These are phyloP conservation scores for Drosophila ezoana DNA, from an alignment of 2,888 invertebrate genomes.

Conservation along the genomic window DNA sequence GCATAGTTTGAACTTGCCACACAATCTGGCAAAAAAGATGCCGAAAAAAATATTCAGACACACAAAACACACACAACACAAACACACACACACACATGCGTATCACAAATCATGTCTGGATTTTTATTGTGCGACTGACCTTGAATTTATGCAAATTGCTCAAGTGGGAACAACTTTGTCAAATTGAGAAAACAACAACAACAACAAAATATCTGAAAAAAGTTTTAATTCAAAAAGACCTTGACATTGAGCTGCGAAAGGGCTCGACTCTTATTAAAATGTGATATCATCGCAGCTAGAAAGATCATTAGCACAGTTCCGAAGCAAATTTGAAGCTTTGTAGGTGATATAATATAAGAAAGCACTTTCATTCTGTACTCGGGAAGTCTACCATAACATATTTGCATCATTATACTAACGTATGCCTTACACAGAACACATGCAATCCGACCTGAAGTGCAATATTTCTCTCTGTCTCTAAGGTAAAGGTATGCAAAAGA, in stretches of 20 bases:
- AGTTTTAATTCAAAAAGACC: slow-evolving; percentile 39
- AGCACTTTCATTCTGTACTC: not conserved
- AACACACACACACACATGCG: not conserved
- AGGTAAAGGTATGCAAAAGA: not conserved
- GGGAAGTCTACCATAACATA: not conserved
- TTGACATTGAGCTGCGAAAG: slow-evolving; percentile 65
- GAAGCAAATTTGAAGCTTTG: not conserved
- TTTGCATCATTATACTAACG: too few relatives aligned
- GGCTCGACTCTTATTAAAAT: slow-evolving; percentile 40
- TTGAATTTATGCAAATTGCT: slow-evolving; percentile 78
- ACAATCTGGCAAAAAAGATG: slow-evolving; percentile 37
- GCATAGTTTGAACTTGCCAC: slow-evolving; percentile 24
- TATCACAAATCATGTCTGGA: slow-evolving; percentile 66
- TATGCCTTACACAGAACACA: not conserved
- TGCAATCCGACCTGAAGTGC: slow-evolving; percentile 1
- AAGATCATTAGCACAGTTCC: slow-evolving; percentile 23
- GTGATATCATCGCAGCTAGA: slow-evolving; percentile 41
- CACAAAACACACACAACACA: slow-evolving; percentile 22
- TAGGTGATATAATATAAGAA: not conserved
- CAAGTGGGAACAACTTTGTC: slow-evolving; percentile 77
- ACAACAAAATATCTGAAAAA: slow-evolving; percentile 8
- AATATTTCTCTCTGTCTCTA: not conserved
- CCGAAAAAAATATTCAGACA: slow-evolving; percentile 52
- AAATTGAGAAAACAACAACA: slow-evolving; percentile 62
- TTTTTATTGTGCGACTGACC: slow-evolving; percentile 72